phyloP scores from a whole-genome alignment of 2,888 invertebrate genomes.

The Leptinotarsa rubiginosa region DNA sequence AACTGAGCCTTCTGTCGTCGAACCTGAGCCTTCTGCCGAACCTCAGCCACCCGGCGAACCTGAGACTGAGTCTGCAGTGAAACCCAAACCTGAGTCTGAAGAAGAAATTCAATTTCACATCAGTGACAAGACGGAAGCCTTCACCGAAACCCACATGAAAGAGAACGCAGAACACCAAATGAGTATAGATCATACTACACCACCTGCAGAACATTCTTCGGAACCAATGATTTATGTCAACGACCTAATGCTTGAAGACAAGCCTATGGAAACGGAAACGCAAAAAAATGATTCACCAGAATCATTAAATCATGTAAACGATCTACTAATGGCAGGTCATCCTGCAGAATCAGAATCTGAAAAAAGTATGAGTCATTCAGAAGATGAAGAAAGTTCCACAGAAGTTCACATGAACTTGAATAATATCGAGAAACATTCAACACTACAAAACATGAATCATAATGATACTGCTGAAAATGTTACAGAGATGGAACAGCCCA shows the following conservation, averaged over 20 bases:
- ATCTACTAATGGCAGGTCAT: background rate
- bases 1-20: conserved; percentile 48
- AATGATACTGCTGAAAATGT: background rate
- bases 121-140: background rate
- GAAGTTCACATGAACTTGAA: conserved; percentile 27
- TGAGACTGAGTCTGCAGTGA: conserved; percentile 39
- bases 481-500: background rate
- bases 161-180: background rate
- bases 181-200: background rate
- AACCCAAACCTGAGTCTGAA: conserved; percentile 2
- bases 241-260: background rate
- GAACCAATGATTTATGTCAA: background rate
- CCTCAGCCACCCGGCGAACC: conserved; percentile 46
- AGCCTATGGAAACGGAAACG: background rate
- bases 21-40: conserved; percentile 46
- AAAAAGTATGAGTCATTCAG: conserved; percentile 9
- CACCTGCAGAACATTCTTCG: background rate
- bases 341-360: background rate
- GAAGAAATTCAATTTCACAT: background rate
- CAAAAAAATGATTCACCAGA: conserved; percentile 26
- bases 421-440: background rate
- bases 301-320: background rate
- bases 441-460: background rate
- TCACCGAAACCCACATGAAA: background rate
- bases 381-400: conserved; percentile 33